phyloP scores from a whole-genome alignment of 2,113 vertebrate species.

The Odocoileus virginianus region DNA sequence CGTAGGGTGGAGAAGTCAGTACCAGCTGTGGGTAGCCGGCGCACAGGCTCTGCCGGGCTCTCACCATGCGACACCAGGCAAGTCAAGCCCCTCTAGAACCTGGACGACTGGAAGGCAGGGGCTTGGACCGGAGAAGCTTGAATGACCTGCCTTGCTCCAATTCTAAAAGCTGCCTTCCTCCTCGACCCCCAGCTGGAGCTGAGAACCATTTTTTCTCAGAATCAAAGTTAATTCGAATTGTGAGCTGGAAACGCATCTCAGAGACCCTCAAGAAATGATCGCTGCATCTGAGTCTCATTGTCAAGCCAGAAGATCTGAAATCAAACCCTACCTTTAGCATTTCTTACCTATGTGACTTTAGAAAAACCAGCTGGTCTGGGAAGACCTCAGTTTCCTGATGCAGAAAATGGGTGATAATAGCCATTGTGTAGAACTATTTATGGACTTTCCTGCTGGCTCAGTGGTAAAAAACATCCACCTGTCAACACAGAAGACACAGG shows the following conservation, averaged over 20 bases:
- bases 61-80: accelerated
- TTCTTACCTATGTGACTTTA: background rate
- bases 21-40: accelerated
- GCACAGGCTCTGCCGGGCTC: accelerated
- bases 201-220: background rate
- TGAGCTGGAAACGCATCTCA: background rate
- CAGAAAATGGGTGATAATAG: background rate
- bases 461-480: background rate
- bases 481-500: background rate
- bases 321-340: background rate
- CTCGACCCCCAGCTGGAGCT: background rate
- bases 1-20: background rate
- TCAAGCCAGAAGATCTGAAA: background rate
- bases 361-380: background rate
- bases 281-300: background rate
- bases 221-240: background rate
- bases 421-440: background rate
- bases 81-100: background rate
- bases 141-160: background rate
- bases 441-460: background rate
- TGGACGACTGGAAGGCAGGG: background rate
- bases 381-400: background rate
- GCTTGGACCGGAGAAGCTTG: background rate
- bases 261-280: background rate
- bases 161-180: background rate